Conservation (phyloP, 2,113 vertebrate species). For the Sinosuthora webbiana region DNA sequence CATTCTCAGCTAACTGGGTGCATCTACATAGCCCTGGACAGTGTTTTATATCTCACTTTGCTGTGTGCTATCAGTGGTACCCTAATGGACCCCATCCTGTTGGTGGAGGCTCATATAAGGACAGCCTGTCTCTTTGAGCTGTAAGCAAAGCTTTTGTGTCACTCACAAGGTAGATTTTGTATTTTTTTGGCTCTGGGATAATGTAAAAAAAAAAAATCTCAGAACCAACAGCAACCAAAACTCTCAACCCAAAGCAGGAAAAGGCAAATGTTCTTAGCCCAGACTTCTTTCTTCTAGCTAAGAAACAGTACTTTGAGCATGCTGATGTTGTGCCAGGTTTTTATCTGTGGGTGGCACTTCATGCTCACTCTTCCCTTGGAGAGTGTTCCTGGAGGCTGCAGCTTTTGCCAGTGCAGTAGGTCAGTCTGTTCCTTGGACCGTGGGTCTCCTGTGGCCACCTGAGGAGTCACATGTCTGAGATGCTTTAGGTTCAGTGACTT, state of each 20-base stretch:
- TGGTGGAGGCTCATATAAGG: not conserved
- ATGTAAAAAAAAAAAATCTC: not conserved
- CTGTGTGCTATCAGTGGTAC: not conserved
- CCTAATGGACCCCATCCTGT: not conserved
- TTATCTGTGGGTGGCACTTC: not conserved
- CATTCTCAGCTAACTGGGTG: not conserved
- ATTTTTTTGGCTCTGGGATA: not conserved
- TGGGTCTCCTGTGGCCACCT: not conserved
- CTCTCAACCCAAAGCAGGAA: not conserved
- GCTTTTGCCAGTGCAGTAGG: not conserved
- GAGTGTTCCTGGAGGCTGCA: not conserved
- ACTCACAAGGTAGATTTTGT: not conserved
- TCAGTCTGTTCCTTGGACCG: not conserved
- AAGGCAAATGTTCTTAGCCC: not conserved
- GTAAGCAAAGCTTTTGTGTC: not conserved
- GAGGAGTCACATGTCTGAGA: not conserved
- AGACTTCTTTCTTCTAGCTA: not conserved
- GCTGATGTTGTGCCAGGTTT: not conserved
- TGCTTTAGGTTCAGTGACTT: not conserved
- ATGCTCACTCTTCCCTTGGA: not conserved
- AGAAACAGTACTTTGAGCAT: not conserved
- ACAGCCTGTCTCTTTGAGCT: not conserved
- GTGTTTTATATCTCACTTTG: not conserved
- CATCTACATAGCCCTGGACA: accelerated
- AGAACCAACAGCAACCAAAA: not conserved